These are phyloP conservation scores for Danio tinwini DNA, from an alignment of 2,797 vertebrate genomes.

Conservation along the genomic window DNA sequence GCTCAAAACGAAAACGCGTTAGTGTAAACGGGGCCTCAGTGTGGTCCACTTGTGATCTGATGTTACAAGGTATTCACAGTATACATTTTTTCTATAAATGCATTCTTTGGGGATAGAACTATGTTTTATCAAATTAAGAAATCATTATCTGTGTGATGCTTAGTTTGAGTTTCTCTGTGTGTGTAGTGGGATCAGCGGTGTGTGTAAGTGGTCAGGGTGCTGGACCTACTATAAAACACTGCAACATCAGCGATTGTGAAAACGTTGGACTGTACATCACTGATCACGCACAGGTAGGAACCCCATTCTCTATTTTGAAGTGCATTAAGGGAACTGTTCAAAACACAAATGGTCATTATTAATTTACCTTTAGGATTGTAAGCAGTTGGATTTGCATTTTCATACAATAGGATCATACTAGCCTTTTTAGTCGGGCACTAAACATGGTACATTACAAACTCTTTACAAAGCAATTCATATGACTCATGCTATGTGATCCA, in stretches of 20 bases:
- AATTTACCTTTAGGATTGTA: background rate
- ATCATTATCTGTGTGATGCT: background rate
- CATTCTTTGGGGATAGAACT: background rate
- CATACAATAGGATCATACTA: background rate
- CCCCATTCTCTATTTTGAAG: background rate
- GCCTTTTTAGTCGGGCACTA: background rate
- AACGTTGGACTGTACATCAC: slow-evolving; percentile 99
- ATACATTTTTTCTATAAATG: background rate
- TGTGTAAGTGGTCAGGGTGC: slow-evolving; percentile 98
- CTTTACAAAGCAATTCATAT: background rate
- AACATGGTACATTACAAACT: background rate
- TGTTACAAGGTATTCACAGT: background rate
- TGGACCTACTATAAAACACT: slow-evolving; percentile 98
- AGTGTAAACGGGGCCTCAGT: no score
- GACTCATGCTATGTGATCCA: background rate
- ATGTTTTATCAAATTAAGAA: background rate
- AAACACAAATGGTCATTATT: background rate
- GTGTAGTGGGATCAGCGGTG: slow-evolving; percentile 94
- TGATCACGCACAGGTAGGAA: slow-evolving; percentile 96
- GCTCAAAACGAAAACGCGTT: no score
- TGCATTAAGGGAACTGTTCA: background rate
- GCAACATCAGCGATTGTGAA: slow-evolving; percentile 99
- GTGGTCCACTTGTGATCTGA: no score
- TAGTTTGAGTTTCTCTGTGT: background rate
- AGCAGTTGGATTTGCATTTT: background rate